phyloP scores from a whole-genome alignment of 2,797 vertebrate species.

The Pseudotriccus pelzelni region DNA sequence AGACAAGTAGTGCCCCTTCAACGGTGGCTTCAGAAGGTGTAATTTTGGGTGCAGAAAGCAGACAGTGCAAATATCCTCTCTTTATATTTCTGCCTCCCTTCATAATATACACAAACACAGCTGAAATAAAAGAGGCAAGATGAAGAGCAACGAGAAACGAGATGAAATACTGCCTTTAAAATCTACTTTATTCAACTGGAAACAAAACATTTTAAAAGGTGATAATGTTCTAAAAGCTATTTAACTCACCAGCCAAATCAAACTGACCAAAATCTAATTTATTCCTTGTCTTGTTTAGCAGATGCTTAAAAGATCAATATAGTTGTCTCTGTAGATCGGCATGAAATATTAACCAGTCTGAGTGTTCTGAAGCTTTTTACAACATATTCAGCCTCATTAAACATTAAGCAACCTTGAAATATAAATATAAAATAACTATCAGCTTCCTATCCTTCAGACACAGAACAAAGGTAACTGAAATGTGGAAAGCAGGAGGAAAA shows the following conservation, averaged over 20 bases:
- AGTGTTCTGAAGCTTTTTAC: constrained; percentile 64
- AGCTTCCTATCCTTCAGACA: constrained; percentile 42
- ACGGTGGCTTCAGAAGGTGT: not conserved
- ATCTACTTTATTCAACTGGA: constrained; percentile 59
- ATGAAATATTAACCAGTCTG: constrained; percentile 67
- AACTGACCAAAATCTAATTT: constrained; percentile 64
- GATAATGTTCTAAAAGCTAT: constrained; percentile 56
- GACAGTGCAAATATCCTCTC: not conserved
- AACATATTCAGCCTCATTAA: constrained; percentile 68
- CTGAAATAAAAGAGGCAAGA: not conserved
- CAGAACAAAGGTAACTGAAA: constrained; percentile 53
- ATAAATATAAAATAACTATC: constrained; percentile 68
- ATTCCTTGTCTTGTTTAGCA: constrained; percentile 67
- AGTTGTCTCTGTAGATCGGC: constrained; percentile 52
- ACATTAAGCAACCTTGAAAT: constrained; percentile 67
- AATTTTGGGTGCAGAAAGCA: not conserved
- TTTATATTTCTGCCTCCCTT: not conserved
- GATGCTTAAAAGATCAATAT: constrained; percentile 67
- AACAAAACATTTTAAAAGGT: constrained; percentile 63
- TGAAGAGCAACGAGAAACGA: not conserved
- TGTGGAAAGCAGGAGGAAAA: constrained; percentile 40
- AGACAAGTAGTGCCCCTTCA: not conserved
- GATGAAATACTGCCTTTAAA: constrained; percentile 34
- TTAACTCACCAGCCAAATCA: constrained; percentile 54
- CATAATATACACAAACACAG: not conserved